Evolutionary conservation across 2,888 invertebrate genomes (phyloP).

Genomic region (Nemotelus nigrinus): DNA sequence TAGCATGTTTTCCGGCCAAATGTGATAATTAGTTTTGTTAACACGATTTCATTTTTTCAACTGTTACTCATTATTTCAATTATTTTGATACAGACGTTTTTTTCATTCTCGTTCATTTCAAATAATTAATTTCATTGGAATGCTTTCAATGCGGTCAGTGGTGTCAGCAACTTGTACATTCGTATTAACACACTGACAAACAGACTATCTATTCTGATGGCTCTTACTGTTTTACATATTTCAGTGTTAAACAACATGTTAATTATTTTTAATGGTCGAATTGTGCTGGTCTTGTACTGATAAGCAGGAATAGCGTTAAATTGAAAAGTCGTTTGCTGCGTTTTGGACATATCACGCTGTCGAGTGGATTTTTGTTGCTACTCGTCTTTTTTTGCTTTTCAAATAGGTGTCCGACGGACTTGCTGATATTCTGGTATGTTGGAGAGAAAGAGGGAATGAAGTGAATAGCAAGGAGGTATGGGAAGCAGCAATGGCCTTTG

Average conservation of each 20-base stretch:
- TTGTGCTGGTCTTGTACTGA: slow-evolving; percentile 31
- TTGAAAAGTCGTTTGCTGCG: slow-evolving; percentile 22
- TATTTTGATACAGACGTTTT: neutral
- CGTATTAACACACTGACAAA: neutral
- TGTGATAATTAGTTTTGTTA: slow-evolving; percentile 23
- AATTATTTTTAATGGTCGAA: slow-evolving; percentile 51
- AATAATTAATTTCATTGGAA: slow-evolving; percentile 32
- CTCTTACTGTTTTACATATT: slow-evolving; percentile 35
- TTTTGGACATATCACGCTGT: neutral
- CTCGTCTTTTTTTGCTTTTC: neutral
- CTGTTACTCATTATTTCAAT: neutral
- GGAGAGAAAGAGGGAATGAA: no score
- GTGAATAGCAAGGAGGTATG: no score
- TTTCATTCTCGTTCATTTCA: neutral
- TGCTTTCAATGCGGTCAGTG: slow-evolving; percentile 5
- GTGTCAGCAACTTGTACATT: neutral
- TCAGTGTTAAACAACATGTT: slow-evolving; percentile 50
- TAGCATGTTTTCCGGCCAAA: neutral
- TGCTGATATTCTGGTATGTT: no score
- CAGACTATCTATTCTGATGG: neutral
- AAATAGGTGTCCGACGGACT: no score
- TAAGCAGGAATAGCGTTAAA: slow-evolving; percentile 42
- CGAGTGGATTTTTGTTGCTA: neutral
- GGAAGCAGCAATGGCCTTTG: no score
- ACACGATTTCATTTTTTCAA: slow-evolving; percentile 12